These are phyloP conservation scores for Hypselothyrea guttata DNA, from an alignment of 2,888 invertebrate genomes.

Conservation along the genomic window DNA sequence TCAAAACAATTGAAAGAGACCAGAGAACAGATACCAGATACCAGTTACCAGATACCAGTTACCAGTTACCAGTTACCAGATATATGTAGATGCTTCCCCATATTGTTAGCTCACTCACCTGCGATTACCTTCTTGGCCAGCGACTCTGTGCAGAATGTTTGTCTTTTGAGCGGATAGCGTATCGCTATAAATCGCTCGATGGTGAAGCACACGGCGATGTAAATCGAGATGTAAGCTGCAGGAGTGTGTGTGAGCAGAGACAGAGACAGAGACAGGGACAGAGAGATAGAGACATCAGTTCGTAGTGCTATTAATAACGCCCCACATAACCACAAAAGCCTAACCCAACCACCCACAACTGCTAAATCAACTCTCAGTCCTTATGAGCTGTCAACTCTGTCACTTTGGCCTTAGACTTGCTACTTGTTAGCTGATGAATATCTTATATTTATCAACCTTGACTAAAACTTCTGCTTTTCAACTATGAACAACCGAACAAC, in stretches of 20 bases:
- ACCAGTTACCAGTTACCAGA: too few relatives aligned
- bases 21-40: too few relatives aligned
- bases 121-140: conserved; percentile 87
- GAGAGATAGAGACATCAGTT: too few relatives aligned
- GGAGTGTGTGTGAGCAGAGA: conserved; percentile 21
- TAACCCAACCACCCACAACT: neutral
- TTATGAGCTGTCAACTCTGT: conserved; percentile 24
- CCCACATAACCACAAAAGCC: conserved; percentile 4
- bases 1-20: conserved; percentile 44
- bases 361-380: neutral
- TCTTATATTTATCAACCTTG: too few relatives aligned
- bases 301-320: conserved; percentile 49
- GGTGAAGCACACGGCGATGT: conserved; percentile 90
- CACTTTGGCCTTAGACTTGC: neutral
- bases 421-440: neutral
- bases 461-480: neutral
- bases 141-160: conserved; percentile 87
- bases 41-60: too few relatives aligned
- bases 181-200: conserved; percentile 90
- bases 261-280: conserved; percentile 33
- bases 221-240: conserved; percentile 87
- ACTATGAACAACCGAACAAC: neutral
- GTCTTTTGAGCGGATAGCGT: conserved; percentile 88
- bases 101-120: conserved; percentile 66
- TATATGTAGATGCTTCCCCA: too few relatives aligned